phyloP scores from a whole-genome alignment of 2,888 invertebrate species.

The Lycophotia porphyrea region DNA sequence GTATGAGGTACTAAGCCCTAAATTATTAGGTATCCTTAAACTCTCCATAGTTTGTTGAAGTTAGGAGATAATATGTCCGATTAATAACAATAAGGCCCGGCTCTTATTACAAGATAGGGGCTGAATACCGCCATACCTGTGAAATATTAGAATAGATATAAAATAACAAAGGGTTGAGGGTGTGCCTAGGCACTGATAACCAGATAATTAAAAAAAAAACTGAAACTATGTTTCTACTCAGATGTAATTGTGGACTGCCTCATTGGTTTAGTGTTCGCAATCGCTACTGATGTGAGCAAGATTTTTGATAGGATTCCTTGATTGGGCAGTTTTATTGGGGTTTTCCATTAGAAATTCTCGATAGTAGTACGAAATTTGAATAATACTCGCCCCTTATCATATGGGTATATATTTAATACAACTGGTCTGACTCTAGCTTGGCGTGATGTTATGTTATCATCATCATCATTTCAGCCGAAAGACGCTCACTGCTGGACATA shows the following conservation, averaged over 20 bases:
- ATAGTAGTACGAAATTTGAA: not conserved
- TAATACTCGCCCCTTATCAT: not conserved
- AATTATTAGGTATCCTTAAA: conserved; percentile 9
- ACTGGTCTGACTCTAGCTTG: not conserved
- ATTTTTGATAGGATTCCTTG: not conserved
- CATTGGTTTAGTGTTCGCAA: not conserved
- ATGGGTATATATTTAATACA: no score
- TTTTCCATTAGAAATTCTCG: not conserved
- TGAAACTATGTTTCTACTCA: not conserved
- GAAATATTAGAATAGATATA: not conserved
- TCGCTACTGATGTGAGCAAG: not conserved
- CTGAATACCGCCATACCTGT: not conserved
- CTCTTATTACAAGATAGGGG: not conserved
- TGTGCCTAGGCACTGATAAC: not conserved
- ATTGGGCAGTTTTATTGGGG: not conserved
- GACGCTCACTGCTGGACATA: no score
- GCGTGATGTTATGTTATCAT: not conserved
- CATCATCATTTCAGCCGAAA: no score
- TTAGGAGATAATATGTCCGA: not conserved
- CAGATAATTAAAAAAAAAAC: not conserved
- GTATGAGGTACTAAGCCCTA: not conserved
- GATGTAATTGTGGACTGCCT: not conserved
- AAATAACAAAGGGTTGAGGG: not conserved
- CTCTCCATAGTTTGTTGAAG: not conserved
- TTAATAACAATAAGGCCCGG: not conserved